Evolutionary conservation across 2,113 vertebrate species (phyloP).

Genomic region (Penelope pileata): DNA sequence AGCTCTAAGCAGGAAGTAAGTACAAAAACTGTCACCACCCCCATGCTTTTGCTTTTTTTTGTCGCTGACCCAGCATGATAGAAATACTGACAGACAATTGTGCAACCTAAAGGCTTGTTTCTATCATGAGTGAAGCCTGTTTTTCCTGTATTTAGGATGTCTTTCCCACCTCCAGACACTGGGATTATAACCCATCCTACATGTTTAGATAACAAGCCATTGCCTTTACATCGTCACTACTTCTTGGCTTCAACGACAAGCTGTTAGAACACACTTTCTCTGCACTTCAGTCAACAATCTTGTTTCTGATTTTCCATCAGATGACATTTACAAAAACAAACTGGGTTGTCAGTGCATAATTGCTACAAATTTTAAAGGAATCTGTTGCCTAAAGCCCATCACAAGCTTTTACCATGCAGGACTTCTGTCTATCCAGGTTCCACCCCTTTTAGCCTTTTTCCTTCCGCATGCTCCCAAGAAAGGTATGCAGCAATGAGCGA

Average conservation of each 20-base stretch:
- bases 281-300: neutral
- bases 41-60: neutral
- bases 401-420: neutral
- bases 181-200: neutral
- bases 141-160: neutral
- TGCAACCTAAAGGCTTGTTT: neutral
- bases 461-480: neutral
- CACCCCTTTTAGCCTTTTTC: neutral
- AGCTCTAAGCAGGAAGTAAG: neutral
- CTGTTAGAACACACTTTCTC: neutral
- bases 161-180: neutral
- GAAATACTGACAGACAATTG: neutral
- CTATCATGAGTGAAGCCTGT: neutral
- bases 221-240: neutral
- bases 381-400: neutral
- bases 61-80: neutral
- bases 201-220: neutral
- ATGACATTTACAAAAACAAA: neutral
- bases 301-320: neutral
- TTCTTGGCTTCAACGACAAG: neutral
- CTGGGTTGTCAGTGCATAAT: neutral
- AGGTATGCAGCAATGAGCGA: neutral
- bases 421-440: neutral
- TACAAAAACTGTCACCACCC: neutral
- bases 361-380: neutral